Evolutionary conservation across 2,888 invertebrate genomes (phyloP).

Genomic region (Exocentrus adspersus): DNA sequence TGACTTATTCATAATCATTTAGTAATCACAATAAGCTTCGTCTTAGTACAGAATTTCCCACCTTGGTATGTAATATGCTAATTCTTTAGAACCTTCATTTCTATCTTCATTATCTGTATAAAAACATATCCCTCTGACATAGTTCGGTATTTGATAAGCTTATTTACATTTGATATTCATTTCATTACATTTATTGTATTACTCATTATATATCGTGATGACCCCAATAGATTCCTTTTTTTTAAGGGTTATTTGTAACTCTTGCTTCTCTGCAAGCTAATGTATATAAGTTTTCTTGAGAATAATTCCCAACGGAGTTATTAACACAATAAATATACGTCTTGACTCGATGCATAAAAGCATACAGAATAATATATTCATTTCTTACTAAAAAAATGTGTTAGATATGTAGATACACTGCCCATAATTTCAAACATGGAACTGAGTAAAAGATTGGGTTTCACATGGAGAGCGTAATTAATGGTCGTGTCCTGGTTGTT

Average conservation of each 20-base stretch:
- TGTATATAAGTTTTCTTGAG: not conserved
- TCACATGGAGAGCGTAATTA: slow-evolving; percentile 47
- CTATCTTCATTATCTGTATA: no score
- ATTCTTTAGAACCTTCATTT: no score
- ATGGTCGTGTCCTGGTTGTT: slow-evolving; percentile 43
- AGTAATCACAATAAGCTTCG: no score
- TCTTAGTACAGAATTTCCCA: no score
- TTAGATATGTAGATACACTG: slow-evolving; percentile 45
- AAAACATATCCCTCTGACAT: no score
- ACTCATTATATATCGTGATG: no score
- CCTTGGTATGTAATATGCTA: no score
- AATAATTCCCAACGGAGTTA: not conserved
- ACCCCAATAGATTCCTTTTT: not conserved
- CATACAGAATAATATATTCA: slow-evolving; percentile 25
- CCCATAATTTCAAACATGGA: slow-evolving; percentile 46
- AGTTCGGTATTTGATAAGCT: no score
- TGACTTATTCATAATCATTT: no score
- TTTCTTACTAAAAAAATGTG: slow-evolving; percentile 33
- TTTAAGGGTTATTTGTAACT: not conserved
- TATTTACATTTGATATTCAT: not conserved
- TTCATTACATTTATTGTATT: not conserved
- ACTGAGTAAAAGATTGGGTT: slow-evolving; percentile 48
- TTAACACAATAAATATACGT: not conserved
- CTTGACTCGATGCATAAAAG: not conserved
- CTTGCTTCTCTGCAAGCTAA: not conserved